Conservation (phyloP, 2,113 vertebrate genomes). For the Cranoglanis bouderius region DNA sequence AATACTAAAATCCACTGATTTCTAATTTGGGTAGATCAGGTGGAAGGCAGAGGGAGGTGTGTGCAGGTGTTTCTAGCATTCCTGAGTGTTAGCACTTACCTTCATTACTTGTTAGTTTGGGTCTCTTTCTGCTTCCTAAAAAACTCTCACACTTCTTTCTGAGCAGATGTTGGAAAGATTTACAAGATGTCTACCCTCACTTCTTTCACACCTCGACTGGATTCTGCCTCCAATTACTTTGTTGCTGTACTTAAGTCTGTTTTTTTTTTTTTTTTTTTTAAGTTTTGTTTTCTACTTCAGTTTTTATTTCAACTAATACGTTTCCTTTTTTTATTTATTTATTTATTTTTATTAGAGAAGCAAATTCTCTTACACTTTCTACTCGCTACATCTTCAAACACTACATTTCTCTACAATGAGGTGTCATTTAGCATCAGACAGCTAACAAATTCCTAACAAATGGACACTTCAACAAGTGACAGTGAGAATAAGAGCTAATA, state of each 20-base stretch:
- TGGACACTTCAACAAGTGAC: not conserved
- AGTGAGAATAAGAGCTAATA: not conserved
- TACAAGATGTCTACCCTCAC: not conserved
- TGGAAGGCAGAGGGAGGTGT: not conserved
- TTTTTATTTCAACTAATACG: not conserved
- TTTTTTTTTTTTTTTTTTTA: not conserved
- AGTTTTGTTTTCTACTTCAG: not conserved
- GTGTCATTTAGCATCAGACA: not conserved
- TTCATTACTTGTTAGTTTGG: not conserved
- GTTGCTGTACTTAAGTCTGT: no score
- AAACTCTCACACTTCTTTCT: not conserved
- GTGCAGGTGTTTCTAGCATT: not conserved
- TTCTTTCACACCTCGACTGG: not conserved
- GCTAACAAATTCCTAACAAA: not conserved
- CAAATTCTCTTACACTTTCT: not conserved
- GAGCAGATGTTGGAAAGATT: not conserved
- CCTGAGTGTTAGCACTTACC: not conserved
- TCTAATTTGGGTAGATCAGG: not conserved
- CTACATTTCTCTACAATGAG: not conserved
- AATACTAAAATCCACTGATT: not conserved
- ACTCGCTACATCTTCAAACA: not conserved
- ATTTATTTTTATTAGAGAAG: not conserved
- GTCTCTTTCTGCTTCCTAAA: not conserved
- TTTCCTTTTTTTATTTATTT: not conserved
- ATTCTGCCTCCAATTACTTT: no score